Conservation (phyloP, 2,113 vertebrate species). For the Archocentrus centrarchus region DNA sequence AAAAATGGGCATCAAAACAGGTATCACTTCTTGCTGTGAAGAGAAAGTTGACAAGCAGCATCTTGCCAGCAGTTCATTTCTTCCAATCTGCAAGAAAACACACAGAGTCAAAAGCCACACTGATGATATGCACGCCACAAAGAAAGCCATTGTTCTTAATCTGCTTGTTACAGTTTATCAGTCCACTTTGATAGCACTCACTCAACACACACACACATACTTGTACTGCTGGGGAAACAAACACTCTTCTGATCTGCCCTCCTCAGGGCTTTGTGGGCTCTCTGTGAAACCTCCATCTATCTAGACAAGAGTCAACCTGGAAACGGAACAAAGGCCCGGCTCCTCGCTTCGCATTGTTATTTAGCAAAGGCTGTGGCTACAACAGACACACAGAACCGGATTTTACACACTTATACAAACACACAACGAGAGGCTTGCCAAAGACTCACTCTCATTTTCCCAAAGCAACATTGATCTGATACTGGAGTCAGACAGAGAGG, state of each 20-base stretch:
- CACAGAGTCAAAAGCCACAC: conserved; percentile 27
- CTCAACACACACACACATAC: conserved; percentile 31
- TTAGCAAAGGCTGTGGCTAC: conserved; percentile 25
- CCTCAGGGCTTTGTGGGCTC: conserved; percentile 52
- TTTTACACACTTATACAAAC: neutral
- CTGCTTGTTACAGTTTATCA: conserved; percentile 53
- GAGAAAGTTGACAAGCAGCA: conserved; percentile 32
- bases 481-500: conserved; percentile 57
- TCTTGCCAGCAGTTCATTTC: conserved; percentile 46
- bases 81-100: conserved; percentile 40
- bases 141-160: conserved; percentile 61
- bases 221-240: conserved; percentile 59
- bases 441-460: conserved; percentile 60
- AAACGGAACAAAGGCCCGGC: conserved; percentile 52
- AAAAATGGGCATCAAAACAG: conserved; percentile 33
- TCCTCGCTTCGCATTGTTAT: conserved; percentile 42
- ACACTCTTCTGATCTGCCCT: conserved; percentile 61
- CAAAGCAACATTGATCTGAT: conserved; percentile 72
- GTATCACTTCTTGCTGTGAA: conserved; percentile 18
- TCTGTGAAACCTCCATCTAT: conserved; percentile 58
- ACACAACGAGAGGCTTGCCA: neutral
- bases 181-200: conserved; percentile 36
- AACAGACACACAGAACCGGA: conserved; percentile 32
- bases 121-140: conserved; percentile 33
- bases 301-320: conserved; percentile 62